Evolutionary conservation across 2,888 invertebrate genomes (phyloP), one percentile per base, ranked within the genome.

Genomic region (Celastrina argiolus): DNA sequence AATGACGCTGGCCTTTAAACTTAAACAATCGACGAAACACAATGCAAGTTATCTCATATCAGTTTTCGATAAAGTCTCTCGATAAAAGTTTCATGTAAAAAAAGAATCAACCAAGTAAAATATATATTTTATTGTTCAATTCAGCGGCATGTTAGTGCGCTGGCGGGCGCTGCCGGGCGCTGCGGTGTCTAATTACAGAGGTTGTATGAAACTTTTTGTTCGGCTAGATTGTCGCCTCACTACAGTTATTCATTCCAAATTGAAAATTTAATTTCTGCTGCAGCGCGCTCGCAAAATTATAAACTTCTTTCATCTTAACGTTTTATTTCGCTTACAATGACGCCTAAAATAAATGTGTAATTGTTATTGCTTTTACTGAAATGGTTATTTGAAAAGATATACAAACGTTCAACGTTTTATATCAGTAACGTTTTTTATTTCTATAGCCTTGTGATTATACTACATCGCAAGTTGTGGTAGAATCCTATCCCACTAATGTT

Each of bases 181-280:
- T 75, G 81, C 76, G 79, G 81, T 79, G 79, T 85, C 82, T 87
- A 85, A 87, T 88, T 86, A 84, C 85, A 84, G 87, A 82, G 80
- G 82, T 79, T 81, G 82, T 82, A 83, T 77, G 75, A 69, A 80
- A 82, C 81, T 86, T 86, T 87, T 87, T 88, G 83, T 82, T 81
- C 78, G 70, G 74, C 75, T 79, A 80, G 82, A 84, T 87, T 87
- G 84, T 83, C 82, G 81, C 81, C 76, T 78, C 72, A 80, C 82
- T 78, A 78, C 79, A 81, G 81, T 83, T 81, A 85, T 83, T 84
- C 83, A 81, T 79, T 82, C 81, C 74, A 82, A 83, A 84, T 83
- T 84, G 79, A 86, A 84, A 84, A 85, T 85, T 78, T 76, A 74
- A 75, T 75, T 78, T 76, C 74, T 74, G 75, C 74, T 71, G 72